Evolutionary conservation across 2,797 vertebrate genomes (phyloP).

Genomic region (Tympanoctomys barrerae): DNA sequence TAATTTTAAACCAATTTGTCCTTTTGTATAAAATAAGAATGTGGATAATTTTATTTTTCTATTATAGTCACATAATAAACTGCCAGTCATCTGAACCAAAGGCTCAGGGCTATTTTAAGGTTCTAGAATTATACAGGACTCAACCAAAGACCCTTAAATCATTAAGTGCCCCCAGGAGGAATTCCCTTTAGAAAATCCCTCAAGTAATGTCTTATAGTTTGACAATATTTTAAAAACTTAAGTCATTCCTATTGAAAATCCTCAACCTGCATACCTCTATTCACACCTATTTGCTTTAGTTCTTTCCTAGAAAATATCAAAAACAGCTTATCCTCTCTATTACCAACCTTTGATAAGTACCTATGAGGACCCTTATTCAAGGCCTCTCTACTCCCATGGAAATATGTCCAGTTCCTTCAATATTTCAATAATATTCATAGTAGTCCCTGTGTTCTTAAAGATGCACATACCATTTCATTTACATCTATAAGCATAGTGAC

Average conservation of each 20-base stretch:
- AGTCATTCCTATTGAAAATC: constrained; percentile 8
- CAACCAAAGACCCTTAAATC: constrained; percentile 8
- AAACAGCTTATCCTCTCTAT: neutral
- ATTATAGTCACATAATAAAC: constrained; percentile 41
- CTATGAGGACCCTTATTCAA: neutral
- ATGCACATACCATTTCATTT: neutral
- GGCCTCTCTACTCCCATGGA: neutral
- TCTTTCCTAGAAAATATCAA: neutral
- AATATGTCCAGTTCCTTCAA: neutral
- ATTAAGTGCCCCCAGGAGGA: neutral
- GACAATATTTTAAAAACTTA: neutral
- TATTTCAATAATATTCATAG: neutral
- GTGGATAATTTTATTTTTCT: constrained; percentile 53
- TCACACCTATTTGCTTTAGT: neutral
- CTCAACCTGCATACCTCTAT: neutral
- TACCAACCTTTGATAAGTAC: neutral
- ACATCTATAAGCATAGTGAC: neutral
- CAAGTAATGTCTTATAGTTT: neutral
- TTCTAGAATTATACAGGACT: constrained; percentile 47
- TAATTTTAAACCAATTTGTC: constrained; percentile 47
- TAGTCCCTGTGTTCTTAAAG: neutral
- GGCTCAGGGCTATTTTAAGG: constrained; percentile 36
- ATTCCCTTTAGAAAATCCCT: constrained; percentile 25
- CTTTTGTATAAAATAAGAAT: constrained; percentile 18
- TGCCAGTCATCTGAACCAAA: constrained; percentile 43